phyloP scores from a whole-genome alignment of 2,888 invertebrate genomes.

The Leptinotarsa tumamoca region DNA sequence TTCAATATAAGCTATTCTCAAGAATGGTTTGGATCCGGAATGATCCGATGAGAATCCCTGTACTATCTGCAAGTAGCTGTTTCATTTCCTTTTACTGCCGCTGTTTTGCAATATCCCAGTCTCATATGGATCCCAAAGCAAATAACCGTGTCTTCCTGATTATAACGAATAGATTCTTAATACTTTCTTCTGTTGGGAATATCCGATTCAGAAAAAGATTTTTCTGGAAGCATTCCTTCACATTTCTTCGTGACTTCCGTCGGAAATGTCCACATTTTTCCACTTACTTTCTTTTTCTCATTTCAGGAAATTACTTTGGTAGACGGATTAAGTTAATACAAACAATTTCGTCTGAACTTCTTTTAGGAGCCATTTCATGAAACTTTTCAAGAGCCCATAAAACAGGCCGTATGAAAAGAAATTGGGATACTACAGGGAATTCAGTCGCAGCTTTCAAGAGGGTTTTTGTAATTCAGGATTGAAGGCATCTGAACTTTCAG shows the following conservation, averaged over 20 bases:
- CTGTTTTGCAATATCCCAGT: background rate
- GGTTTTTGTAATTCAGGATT: background rate
- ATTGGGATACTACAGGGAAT: background rate
- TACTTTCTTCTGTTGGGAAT: constrained; percentile 33
- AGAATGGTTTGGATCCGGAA: background rate
- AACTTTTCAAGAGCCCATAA: constrained; percentile 24
- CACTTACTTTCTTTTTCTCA: constrained; percentile 51
- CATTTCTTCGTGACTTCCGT: constrained; percentile 52
- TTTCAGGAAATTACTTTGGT: constrained; percentile 49
- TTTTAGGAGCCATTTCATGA: constrained; percentile 23
- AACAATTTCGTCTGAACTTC: constrained; percentile 50
- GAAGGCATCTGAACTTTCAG: background rate
- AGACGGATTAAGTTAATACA: constrained; percentile 52
- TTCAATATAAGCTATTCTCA: no score
- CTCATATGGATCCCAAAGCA: background rate
- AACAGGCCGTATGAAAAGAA: constrained; percentile 10
- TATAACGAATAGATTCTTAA: constrained; percentile 1
- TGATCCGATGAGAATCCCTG: background rate
- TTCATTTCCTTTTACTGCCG: background rate
- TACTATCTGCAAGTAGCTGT: background rate
- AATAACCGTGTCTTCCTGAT: background rate
- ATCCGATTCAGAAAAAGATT: constrained; percentile 45
- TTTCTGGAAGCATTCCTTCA: constrained; percentile 50
- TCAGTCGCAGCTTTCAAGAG: background rate
- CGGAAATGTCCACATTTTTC: constrained; percentile 55